Base-by-base conservation (phyloP, 1,140 invertebrate genomes). In the Tetragnatha versicolor region DNA sequence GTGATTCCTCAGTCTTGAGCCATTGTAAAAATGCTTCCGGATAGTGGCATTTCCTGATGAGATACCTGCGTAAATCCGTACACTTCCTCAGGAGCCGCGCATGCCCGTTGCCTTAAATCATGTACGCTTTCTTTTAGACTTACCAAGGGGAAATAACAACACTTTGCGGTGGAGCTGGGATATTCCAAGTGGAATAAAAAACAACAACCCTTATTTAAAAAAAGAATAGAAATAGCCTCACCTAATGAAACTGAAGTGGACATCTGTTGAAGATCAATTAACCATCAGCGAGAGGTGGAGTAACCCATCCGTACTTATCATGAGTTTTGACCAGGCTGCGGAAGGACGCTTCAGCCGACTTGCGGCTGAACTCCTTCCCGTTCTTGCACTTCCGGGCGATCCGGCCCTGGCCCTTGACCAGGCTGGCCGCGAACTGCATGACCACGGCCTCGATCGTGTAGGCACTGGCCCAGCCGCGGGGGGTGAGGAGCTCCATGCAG, bases 401-500 rank as follows among this genome's bases (percentile, higher is more conserved):
- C 17, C 93, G 88, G 9, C 92, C 91, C 85, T 97, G 95, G 47
- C 96, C 96, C 86, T 98, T 98, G n/a, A 97, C 95, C 14, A 98
- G 90, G 79, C 94, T 97, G 14, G 96, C 95, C 10, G 94, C 91
- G 84, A 98, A 96, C 87, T 98, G 96, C 88, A 95, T 82, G 45
- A 88, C 85, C 39, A 98, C 91, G 3, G 95, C 95, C 84, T 98
- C 96, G 4, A 98, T 90, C 2, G 94, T 96, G 84, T 98, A 98
- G 49, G 95, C 96, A 83, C 93, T 95, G 33, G 94, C 94, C 96
- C 96, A 98, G 42, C 96, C 96, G 80, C 93, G 87, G 1, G 93
- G 93, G 3, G 96, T 98, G 3, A 98, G 87, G 61, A 98, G 86
- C 84, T 98, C 96, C 95, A 98, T 97, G 85, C 96, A 98, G 81